These are phyloP conservation scores for Origma solitaria DNA, from an alignment of 2,113 vertebrate genomes.

Conservation along the genomic window DNA sequence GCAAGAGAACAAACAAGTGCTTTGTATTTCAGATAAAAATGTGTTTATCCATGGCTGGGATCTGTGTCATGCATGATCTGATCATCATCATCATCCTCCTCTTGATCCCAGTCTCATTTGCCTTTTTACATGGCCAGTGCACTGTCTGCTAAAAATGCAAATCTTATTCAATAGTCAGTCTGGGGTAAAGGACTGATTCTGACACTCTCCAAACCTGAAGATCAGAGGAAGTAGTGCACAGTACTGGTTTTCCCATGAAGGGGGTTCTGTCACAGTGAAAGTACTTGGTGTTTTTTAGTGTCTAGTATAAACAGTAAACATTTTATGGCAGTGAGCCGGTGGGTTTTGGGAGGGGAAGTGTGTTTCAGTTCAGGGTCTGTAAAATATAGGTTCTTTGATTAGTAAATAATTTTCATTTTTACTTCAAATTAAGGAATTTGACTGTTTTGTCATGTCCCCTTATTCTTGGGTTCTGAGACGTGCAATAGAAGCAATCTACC, in stretches of 20 bases:
- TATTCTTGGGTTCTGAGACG: not conserved
- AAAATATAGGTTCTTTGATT: not conserved
- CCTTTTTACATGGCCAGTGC: not conserved
- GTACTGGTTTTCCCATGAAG: not conserved
- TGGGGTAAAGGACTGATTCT: not conserved
- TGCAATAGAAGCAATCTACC: not conserved
- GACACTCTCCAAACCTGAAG: not conserved
- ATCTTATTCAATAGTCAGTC: not conserved
- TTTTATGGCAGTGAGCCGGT: not conserved
- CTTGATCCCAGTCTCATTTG: not conserved
- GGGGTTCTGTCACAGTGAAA: not conserved
- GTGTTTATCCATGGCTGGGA: fast-evolving
- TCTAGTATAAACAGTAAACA: not conserved
- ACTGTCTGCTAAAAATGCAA: not conserved
- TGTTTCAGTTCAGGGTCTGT: not conserved
- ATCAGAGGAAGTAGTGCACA: not conserved
- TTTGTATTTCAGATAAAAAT: not conserved
- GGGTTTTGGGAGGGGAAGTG: not conserved
- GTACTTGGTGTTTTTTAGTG: not conserved
- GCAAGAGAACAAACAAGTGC: not conserved
- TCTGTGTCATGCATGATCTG: not conserved
- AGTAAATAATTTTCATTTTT: not conserved
- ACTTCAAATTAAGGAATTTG: not conserved
- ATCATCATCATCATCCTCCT: not conserved
- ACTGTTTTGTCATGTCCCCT: not conserved